Base-by-base conservation (phyloP, 1,140 invertebrate species). In the Elymnias hypermnestra region DNA sequence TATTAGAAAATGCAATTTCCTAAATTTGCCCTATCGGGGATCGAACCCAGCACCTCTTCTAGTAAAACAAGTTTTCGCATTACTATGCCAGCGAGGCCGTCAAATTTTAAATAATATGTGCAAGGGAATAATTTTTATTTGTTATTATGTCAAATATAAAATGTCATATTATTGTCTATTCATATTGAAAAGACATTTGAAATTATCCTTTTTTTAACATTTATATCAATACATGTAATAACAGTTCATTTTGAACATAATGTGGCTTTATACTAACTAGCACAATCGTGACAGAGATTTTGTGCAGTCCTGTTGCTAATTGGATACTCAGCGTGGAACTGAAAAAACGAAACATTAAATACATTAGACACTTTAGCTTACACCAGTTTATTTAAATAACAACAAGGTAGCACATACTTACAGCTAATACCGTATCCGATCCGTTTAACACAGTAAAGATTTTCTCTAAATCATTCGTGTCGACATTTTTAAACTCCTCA, bases 241-340 rank as follows among this genome's bases (percentile, higher is more conserved):
- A 25, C 23, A 2, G 2, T 2, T 3, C 7, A 25, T 2, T 29
- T 5, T 5, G 9, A 4, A 29, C 10, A 3, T 13, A 29, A 29
- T 12, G 13, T 22, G 8, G 3, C 31, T 19, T 41, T 22, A 15
- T 37, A 49, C 42, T 64, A 35, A 74, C 74, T 55, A 50, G 61
- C 41, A 39, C 43, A 47, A 33, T 43, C 54, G 18, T 60, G 49
- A 36, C 62, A 72, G 23, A 50, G 43, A 31, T 38, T 28, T 12
- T 45, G 15, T 41, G 53, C 8, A 52, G 21, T 31, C 19, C 21
- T 42, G 26, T 59, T 62, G 26, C 53, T 42, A 35, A 64, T 82
- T 1, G 50, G 47, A 18, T 88, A 65, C 71, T 93, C 92, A 3
- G 91, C 91, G 63, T 92, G 91, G 68, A 92, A 92, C 91, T 93